A percentile compares a stretch with the other conserved stretches of the same genome.
Evolutionary conservation across 2,113 vertebrate species (phyloP).

Genomic region (Phrynosoma platyrhinos): DNA sequence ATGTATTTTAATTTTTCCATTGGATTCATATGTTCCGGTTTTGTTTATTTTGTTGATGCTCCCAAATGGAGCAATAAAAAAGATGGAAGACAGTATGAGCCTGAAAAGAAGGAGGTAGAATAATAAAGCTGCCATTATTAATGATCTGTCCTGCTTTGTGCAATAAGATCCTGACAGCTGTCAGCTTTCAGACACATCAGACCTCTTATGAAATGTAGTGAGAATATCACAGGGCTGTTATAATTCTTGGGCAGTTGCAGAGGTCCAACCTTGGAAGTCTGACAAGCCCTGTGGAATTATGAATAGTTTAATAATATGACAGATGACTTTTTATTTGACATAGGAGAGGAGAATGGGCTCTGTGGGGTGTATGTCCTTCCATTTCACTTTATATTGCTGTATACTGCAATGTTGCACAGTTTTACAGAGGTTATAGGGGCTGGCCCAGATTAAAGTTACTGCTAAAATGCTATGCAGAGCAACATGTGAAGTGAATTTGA

Average conservation of each 20-base stretch:
- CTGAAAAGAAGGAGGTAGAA: slow-evolving; percentile 24
- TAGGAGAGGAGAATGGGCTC: background rate
- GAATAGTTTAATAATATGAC: slow-evolving; percentile 35
- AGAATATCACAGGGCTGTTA: slow-evolving; percentile 40
- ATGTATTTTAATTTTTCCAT: slow-evolving; percentile 27
- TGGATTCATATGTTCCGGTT: slow-evolving; percentile 5
- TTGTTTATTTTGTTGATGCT: slow-evolving; percentile 32
- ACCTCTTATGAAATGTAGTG: slow-evolving; percentile 38
- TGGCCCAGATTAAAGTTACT: background rate
- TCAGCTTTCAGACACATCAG: slow-evolving; percentile 45
- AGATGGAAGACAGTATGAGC: slow-evolving; percentile 31
- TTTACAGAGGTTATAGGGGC: background rate
- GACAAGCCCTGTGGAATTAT: slow-evolving; percentile 36
- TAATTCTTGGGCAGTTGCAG: slow-evolving; percentile 34
- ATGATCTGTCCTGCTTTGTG: slow-evolving; percentile 39
- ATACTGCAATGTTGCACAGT: background rate
- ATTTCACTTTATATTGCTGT: background rate
- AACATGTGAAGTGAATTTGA: background rate
- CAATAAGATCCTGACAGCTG: slow-evolving; percentile 45
- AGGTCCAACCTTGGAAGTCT: slow-evolving; percentile 41
- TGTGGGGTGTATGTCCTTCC: background rate
- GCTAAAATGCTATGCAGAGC: background rate
- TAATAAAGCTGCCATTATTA: slow-evolving; percentile 41
- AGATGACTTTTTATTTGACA: slow-evolving; percentile 31
- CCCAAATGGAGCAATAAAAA: slow-evolving; percentile 32